Evolutionary conservation across 2,797 vertebrate species (phyloP).

Genomic region (Aphelocoma californica): DNA sequence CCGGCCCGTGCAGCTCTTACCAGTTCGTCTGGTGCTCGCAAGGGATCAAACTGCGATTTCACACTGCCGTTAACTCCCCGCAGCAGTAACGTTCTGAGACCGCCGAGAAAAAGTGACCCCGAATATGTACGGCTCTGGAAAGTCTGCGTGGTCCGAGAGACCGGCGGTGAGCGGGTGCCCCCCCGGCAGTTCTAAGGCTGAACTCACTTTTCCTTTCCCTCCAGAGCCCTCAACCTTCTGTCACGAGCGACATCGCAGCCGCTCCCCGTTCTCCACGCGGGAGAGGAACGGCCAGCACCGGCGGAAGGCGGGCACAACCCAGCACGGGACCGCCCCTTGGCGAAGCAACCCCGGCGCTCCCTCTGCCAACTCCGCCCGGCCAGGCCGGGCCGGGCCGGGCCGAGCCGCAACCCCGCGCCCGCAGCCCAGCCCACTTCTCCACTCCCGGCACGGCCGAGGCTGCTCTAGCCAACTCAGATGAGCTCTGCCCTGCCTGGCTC

Average conservation of each 20-base stretch:
- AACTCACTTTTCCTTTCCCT: too few species aligned
- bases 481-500: neutral
- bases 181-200: neutral
- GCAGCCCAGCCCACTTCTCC: too few species aligned
- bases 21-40: accelerated
- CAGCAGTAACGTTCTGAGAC: neutral
- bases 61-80: accelerated
- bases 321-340: neutral
- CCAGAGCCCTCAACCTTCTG: neutral
- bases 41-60: accelerated
- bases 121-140: neutral
- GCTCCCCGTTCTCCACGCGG: neutral
- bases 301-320: neutral
- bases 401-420: neutral
- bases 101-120: neutral
- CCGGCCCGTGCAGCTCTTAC: neutral
- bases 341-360: neutral
- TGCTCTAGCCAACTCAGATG: too few species aligned
- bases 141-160: neutral
- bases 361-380: neutral
- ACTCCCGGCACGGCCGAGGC: neutral
- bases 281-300: neutral
- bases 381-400: too few species aligned
- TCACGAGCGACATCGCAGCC: neutral
- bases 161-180: too few species aligned